Evolutionary conservation across 2,888 invertebrate genomes (phyloP).

Genomic region (Zonitis immaculata): DNA sequence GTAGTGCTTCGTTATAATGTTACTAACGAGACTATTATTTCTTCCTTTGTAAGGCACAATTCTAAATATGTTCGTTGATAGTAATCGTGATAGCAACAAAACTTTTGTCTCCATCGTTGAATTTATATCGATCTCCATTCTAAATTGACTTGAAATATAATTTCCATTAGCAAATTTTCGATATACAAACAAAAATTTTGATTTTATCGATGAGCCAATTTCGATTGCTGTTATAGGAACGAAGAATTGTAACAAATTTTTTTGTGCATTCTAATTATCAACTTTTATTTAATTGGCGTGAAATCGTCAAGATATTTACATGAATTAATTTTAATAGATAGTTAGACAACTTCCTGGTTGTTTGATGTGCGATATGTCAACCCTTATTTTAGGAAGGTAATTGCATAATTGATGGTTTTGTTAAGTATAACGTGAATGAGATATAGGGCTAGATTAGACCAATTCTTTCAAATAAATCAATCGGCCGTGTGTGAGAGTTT

Average conservation of each 20-base stretch:
- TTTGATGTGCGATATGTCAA: slow-evolving; percentile 17
- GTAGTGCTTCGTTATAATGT: neutral
- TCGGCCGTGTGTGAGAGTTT: slow-evolving; percentile 2
- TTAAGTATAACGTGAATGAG: slow-evolving; percentile 13
- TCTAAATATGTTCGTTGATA: too few relatives aligned
- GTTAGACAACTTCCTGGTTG: slow-evolving; percentile 16
- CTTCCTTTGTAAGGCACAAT: neutral
- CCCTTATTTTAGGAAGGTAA: slow-evolving; percentile 15
- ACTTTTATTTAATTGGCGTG: slow-evolving; percentile 19
- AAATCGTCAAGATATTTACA: slow-evolving; percentile 18
- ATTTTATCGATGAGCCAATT: too few relatives aligned
- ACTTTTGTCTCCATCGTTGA: too few relatives aligned
- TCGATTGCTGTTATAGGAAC: too few relatives aligned
- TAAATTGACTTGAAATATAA: too few relatives aligned
- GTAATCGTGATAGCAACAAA: too few relatives aligned
- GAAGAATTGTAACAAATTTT: too few relatives aligned
- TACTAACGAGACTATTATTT: neutral
- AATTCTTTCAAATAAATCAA: slow-evolving; percentile 14
- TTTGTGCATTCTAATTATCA: too few relatives aligned
- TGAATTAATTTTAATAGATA: slow-evolving; percentile 14
- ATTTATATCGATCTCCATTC: too few relatives aligned
- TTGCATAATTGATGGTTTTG: slow-evolving; percentile 19
- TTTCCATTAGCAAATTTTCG: too few relatives aligned
- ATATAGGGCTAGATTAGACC: slow-evolving; percentile 15
- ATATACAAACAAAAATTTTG: too few relatives aligned